These are phyloP conservation scores for Dinocampus coccinellae DNA, from an alignment of 2,888 invertebrate genomes.

Conservation along the genomic window DNA sequence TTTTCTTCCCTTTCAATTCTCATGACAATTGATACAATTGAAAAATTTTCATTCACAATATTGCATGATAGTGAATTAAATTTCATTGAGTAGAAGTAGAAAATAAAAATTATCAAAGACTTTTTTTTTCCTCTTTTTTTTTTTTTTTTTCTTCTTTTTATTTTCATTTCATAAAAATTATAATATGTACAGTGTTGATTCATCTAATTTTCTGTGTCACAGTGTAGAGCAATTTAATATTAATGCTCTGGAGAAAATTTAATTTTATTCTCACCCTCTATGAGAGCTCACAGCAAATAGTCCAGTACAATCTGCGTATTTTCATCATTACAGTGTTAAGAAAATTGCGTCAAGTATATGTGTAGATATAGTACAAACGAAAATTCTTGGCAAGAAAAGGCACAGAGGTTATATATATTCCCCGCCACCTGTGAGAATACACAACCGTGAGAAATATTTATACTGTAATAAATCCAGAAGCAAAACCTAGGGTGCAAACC, in stretches of 20 bases:
- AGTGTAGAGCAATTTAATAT: background rate
- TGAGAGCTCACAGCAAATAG: background rate
- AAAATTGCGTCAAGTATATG: background rate
- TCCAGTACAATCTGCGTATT: slow-evolving; percentile 3
- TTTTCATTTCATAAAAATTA: too few species aligned
- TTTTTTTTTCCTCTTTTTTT: too few species aligned
- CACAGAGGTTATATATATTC: background rate
- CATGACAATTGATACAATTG: background rate
- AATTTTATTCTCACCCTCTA: background rate
- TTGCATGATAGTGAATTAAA: background rate
- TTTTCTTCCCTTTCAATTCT: background rate
- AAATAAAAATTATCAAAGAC: too few species aligned
- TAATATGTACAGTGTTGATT: too few species aligned
- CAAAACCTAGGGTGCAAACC: slow-evolving; percentile 3
- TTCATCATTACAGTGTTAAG: slow-evolving; percentile 9
- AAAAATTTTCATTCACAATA: background rate
- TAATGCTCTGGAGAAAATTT: background rate
- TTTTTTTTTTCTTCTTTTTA: too few species aligned
- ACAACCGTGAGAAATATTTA: slow-evolving; percentile 13
- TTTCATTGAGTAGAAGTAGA: background rate
- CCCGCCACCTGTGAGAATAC: background rate
- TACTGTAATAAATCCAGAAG: slow-evolving; percentile 14
- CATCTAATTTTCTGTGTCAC: background rate
- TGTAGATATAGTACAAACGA: background rate
- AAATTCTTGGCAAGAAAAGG: background rate